Conservation (phyloP, 2,113 vertebrate species). For the Neodontobutis hainanensis region DNA sequence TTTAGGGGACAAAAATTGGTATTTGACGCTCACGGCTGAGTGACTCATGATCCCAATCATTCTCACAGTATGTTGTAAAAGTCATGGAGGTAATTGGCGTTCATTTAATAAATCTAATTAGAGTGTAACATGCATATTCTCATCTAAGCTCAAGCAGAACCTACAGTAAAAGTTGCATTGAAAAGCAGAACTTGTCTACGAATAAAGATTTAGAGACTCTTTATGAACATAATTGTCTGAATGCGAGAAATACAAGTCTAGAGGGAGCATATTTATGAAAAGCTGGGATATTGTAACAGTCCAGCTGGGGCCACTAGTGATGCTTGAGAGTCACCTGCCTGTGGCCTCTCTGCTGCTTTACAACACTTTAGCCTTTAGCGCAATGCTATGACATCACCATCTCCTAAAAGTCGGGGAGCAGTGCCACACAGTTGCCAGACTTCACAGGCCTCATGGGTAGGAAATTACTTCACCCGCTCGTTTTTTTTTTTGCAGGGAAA, state of each 20-base stretch:
- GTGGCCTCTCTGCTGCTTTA: constrained; percentile 69
- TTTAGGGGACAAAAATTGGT: not conserved
- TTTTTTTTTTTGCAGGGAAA: constrained; percentile 42
- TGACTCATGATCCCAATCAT: constrained; percentile 4
- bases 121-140: constrained; percentile 4
- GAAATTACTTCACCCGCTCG: constrained; percentile 72
- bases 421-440: constrained; percentile 69
- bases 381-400: constrained; percentile 77
- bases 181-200: constrained; percentile 25
- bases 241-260: constrained; percentile 49
- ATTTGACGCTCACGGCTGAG: not conserved
- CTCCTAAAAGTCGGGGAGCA: constrained; percentile 62
- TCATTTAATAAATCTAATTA: constrained; percentile 5
- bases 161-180: constrained; percentile 21
- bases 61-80: constrained; percentile 1
- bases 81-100: constrained; percentile 10
- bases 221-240: constrained; percentile 65
- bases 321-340: constrained; percentile 70
- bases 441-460: constrained; percentile 64
- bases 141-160: constrained; percentile 2
- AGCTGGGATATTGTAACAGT: constrained; percentile 61
- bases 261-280: constrained; percentile 62
- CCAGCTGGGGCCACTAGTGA: too few relatives aligned
- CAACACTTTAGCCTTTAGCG: constrained; percentile 58
- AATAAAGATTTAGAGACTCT: constrained; percentile 28